Evolutionary conservation across 2,797 vertebrate species (phyloP).

Genomic region (Bradypus variegatus): DNA sequence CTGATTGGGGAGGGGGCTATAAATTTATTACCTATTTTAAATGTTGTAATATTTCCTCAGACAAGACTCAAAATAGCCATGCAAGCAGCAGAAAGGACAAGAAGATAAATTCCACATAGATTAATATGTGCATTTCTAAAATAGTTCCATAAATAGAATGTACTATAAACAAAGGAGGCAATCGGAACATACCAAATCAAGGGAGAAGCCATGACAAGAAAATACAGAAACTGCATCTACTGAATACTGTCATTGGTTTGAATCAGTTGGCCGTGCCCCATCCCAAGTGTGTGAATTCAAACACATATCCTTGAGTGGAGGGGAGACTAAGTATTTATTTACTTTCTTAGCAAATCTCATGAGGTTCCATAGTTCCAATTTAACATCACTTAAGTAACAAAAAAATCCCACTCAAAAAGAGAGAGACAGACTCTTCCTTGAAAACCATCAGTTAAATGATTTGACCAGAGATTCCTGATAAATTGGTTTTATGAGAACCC

Average conservation of each 20-base stretch:
- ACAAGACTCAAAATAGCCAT: not conserved
- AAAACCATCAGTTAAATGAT: conserved; percentile 6
- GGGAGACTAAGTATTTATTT: not conserved
- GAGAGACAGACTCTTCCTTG: not conserved
- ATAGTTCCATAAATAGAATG: conserved; percentile 45
- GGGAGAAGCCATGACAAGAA: not conserved
- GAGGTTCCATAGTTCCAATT: not conserved
- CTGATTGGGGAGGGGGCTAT: not conserved
- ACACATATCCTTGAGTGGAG: not conserved
- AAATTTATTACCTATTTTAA: conserved; percentile 8
- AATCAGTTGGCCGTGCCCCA: not conserved
- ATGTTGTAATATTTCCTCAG: not conserved
- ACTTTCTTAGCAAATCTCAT: not conserved
- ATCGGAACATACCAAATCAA: not conserved
- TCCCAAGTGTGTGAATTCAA: not conserved
- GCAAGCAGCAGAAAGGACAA: conserved; percentile 1
- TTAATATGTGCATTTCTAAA: conserved; percentile 41
- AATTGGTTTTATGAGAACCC: not conserved
- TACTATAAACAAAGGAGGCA: conserved; percentile 29
- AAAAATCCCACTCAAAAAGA: not conserved
- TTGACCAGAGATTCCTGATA: not conserved
- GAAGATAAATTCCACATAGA: conserved; percentile 36
- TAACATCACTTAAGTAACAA: conserved; percentile 2
- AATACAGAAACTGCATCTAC: not conserved
- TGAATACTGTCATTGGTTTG: not conserved